phyloP scores from a whole-genome alignment of 2,888 invertebrate species.

The Vanessa cardui region DNA sequence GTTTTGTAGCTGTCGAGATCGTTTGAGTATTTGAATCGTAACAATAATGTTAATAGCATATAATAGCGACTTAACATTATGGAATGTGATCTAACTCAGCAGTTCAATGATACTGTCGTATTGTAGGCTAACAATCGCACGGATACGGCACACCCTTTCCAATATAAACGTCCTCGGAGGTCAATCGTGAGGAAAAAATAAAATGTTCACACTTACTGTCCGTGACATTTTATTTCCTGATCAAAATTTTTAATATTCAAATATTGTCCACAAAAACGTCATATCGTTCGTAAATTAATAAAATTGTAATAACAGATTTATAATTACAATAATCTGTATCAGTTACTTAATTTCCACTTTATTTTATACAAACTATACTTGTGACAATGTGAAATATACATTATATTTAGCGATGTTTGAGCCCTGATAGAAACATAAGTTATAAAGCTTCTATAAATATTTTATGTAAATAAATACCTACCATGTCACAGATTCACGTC shows the following conservation, averaged over 20 bases:
- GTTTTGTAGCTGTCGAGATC: not conserved
- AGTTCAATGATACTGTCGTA: constrained; percentile 18
- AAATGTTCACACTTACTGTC: constrained; percentile 21
- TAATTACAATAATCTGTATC: no score
- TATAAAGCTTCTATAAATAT: no score
- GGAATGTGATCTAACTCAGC: constrained; percentile 19
- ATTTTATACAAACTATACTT: no score
- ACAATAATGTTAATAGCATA: constrained; percentile 7
- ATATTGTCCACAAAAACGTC: not conserved
- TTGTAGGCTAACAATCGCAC: constrained; percentile 21
- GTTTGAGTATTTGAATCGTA: not conserved
- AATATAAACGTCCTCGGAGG: constrained; percentile 40
- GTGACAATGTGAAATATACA: no score
- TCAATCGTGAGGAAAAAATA: constrained; percentile 14
- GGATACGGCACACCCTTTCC: constrained; percentile 40
- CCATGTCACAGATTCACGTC: no score
- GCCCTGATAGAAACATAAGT: no score
- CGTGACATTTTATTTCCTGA: constrained; percentile 16
- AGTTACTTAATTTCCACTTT: no score
- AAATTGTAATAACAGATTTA: no score
- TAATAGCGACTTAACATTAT: constrained; percentile 7
- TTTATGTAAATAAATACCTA: no score
- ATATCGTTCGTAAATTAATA: not conserved
- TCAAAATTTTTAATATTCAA: not conserved
- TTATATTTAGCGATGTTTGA: no score